These are phyloP conservation scores for Bos taurus DNA, from an alignment of 2,113 vertebrate genomes.

Conservation along the genomic window DNA sequence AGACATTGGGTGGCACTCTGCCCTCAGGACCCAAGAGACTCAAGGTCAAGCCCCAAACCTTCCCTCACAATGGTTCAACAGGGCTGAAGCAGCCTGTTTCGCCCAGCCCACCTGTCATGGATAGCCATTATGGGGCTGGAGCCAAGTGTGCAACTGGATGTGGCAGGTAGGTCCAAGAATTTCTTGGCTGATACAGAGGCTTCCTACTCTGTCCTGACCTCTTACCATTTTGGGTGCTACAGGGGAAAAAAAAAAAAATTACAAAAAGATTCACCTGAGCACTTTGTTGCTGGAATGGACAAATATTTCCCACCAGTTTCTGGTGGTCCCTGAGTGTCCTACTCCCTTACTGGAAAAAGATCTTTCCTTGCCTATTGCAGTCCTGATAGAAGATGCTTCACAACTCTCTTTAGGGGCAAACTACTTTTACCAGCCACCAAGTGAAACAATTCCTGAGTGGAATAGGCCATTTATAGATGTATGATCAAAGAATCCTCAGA, in stretches of 20 bases:
- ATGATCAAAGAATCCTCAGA: neutral
- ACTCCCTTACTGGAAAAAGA: neutral
- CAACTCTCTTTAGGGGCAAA: neutral
- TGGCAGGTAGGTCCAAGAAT: neutral
- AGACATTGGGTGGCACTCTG: neutral
- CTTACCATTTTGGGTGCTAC: neutral
- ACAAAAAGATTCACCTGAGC: neutral
- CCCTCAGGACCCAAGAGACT: neutral
- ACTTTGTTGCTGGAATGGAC: neutral
- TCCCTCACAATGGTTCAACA: neutral
- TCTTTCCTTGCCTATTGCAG: neutral
- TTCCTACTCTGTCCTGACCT: neutral
- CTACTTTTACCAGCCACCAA: neutral
- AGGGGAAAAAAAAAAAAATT: neutral
- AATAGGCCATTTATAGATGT: neutral
- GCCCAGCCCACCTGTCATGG: neutral
- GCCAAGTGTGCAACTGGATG: neutral
- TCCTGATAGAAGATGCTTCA: neutral
- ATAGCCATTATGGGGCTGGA: fast-evolving
- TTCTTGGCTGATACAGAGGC: neutral
- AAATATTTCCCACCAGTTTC: neutral
- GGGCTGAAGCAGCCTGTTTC: fast-evolving
- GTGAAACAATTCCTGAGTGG: neutral
- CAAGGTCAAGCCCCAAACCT: neutral
- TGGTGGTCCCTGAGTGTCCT: neutral